These are phyloP conservation scores for Drosophila repleta DNA, from an alignment of 1,140 invertebrate genomes.

Conservation along the genomic window DNA sequence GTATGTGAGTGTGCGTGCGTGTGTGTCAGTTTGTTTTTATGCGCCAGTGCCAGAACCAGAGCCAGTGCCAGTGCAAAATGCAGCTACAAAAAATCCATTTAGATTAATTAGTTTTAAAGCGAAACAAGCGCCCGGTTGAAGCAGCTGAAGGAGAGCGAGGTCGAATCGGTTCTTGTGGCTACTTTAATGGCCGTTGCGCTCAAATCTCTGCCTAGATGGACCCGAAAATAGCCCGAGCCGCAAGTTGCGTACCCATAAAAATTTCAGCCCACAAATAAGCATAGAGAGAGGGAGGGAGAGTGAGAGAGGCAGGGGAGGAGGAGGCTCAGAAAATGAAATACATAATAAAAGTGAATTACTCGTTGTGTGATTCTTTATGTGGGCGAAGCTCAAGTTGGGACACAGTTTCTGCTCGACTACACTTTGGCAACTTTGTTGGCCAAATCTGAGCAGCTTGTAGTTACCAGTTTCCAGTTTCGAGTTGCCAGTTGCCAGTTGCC, in stretches of 20 bases:
- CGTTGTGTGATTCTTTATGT: slow-evolving; percentile 41
- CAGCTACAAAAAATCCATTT: slow-evolving; percentile 81
- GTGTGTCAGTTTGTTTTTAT: slow-evolving; percentile 47
- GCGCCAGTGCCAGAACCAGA: slow-evolving; percentile 21
- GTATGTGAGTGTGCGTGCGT: background rate
- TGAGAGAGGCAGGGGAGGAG: background rate
- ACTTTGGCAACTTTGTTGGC: slow-evolving; percentile 59
- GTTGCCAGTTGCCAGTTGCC: no score
- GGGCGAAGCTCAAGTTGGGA: slow-evolving; percentile 33
- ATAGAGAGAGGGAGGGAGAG: background rate
- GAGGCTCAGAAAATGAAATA: slow-evolving; percentile 24
- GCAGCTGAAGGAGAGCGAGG: background rate
- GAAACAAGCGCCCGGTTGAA: slow-evolving; percentile 36
- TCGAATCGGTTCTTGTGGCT: slow-evolving; percentile 15
- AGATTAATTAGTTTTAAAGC: slow-evolving; percentile 82
- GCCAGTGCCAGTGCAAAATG: slow-evolving; percentile 43
- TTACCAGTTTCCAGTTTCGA: no score
- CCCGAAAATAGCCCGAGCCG: slow-evolving; percentile 11
- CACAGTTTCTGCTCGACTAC: slow-evolving; percentile 73
- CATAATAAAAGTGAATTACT: slow-evolving; percentile 53
- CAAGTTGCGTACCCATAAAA: slow-evolving; percentile 37
- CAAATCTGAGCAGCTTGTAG: slow-evolving; percentile 37
- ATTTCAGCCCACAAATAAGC: slow-evolving; percentile 12
- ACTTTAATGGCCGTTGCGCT: slow-evolving; percentile 29
- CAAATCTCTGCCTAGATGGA: slow-evolving; percentile 27